Evolutionary conservation across 2,888 invertebrate species (phyloP).

Genomic region (Phortica magna): DNA sequence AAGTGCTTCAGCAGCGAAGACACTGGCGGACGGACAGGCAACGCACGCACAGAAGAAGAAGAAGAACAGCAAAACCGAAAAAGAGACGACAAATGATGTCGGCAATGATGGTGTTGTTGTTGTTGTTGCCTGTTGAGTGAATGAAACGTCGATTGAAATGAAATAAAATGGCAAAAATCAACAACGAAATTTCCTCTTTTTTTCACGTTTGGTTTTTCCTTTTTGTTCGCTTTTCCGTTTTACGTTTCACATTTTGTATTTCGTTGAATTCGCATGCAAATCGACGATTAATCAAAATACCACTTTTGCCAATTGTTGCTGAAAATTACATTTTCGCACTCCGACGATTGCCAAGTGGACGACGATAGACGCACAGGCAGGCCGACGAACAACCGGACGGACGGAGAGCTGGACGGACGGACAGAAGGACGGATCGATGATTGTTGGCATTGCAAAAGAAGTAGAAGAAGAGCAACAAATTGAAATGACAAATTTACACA

Average conservation of each 20-base stretch:
- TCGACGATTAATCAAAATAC: slow-evolving; percentile 56
- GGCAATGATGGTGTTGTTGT: not conserved
- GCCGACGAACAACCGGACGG: too few relatives aligned
- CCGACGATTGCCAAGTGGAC: slow-evolving; percentile 18
- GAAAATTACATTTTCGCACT: slow-evolving; percentile 50
- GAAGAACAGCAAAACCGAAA: not conserved
- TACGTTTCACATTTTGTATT: not conserved
- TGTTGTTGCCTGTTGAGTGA: not conserved
- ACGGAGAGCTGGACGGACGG: too few relatives aligned
- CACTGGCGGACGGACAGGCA: too few relatives aligned
- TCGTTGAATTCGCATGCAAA: slow-evolving; percentile 50
- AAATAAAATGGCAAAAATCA: slow-evolving; percentile 49
- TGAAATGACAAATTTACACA: slow-evolving; percentile 54
- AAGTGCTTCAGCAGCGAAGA: too few relatives aligned
- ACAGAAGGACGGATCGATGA: too few relatives aligned
- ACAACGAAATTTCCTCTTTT: slow-evolving; percentile 43
- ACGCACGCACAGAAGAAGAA: not conserved
- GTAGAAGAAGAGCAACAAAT: not conserved
- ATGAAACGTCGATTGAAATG: not conserved
- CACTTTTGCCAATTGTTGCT: slow-evolving; percentile 54
- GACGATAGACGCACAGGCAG: too few relatives aligned
- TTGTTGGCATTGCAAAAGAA: too few relatives aligned
- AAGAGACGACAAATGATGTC: not conserved
- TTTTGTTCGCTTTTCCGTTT: slow-evolving; percentile 29
- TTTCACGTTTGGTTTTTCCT: slow-evolving; percentile 23